Base-by-base conservation (phyloP, 2,888 invertebrate genomes). In the Ophraella communa region DNA sequence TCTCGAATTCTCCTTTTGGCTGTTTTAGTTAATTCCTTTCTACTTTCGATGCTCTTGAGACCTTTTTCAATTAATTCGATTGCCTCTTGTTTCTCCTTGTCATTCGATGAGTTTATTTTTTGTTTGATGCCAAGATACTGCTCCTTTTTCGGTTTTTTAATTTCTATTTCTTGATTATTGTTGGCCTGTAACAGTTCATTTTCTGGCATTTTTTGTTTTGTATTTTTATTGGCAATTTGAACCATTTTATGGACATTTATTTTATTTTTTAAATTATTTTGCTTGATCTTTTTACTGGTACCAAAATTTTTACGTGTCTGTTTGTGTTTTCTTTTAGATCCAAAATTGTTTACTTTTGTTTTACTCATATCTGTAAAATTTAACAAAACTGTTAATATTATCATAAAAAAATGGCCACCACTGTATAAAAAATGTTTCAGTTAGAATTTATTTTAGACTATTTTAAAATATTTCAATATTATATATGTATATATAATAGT, bases 1-100 rank as follows among this genome's bases (percentile, higher is more conserved):
- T 57, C 10, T 27, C 57, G 58, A 2, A 65, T 23, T 54, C 45
- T 65, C 10, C 65, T 52, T 3, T 18, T 39, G n/a, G 65, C 65
- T 1, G 62, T 62, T 30, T 62, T 65, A 1, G 65, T 54, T 1
- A 65, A 27, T 18, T 58, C 33, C 4, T 53, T 17, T 18, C 58
- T 62, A 21, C 47, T 44, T 53, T 65, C 53, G 4, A 65, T 62
- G 3, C 17, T 24, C 39, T 65, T 53, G n/a, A 65, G 35, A 18
- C 62, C 62, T 10, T 8, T 42, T 47, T 65, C 58, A 14, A 65
- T 33, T 3, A 24, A 18, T 57, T 60, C 35, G 14, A 45, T 35
- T 2, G 45, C 57, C 23, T 52, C 55, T 53, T 52, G 21, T 35
- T 61, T 61, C 3, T 30, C 52, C 5, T 33, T 14, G n/a, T 30